These are phyloP conservation scores for Eueremaeus valkanovi DNA, from an alignment of 2,888 invertebrate species.

Conservation along the genomic window DNA sequence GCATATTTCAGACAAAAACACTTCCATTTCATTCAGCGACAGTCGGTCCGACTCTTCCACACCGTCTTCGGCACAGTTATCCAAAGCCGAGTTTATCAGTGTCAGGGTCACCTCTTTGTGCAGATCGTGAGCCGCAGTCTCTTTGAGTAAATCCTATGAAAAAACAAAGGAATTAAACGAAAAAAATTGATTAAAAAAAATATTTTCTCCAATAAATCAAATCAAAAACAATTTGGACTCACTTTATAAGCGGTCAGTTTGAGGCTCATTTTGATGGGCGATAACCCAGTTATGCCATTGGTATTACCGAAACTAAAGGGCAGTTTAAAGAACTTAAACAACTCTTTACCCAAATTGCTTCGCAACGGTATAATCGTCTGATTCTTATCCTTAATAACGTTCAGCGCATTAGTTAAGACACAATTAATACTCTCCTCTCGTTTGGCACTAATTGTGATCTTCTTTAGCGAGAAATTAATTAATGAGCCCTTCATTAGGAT, in stretches of 20 bases:
- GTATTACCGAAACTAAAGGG: constrained; percentile 56
- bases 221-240: not conserved
- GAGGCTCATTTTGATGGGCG: constrained; percentile 42
- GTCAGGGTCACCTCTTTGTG: constrained; percentile 41
- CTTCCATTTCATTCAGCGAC: constrained; percentile 40
- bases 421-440: constrained; percentile 40
- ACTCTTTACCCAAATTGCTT: constrained; percentile 58
- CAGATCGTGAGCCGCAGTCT: constrained; percentile 34
- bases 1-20: constrained; percentile 41
- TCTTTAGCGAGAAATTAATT: constrained; percentile 84
- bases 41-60: constrained; percentile 37
- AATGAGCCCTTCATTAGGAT: constrained; percentile 90
- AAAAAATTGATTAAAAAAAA: not conserved
- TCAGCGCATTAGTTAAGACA: constrained; percentile 36
- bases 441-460: constrained; percentile 30
- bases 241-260: constrained; percentile 40
- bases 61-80: constrained; percentile 35
- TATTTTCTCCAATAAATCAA: not conserved
- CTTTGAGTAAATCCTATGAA: constrained; percentile 37
- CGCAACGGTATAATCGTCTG: constrained; percentile 16
- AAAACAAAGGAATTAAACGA: not conserved
- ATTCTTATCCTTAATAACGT: constrained; percentile 41
- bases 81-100: constrained; percentile 41
- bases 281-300: not conserved
- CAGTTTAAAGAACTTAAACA: constrained; percentile 85